Conservation (phyloP, 1,140 invertebrate genomes). For the Wasmannia auropunctata region DNA sequence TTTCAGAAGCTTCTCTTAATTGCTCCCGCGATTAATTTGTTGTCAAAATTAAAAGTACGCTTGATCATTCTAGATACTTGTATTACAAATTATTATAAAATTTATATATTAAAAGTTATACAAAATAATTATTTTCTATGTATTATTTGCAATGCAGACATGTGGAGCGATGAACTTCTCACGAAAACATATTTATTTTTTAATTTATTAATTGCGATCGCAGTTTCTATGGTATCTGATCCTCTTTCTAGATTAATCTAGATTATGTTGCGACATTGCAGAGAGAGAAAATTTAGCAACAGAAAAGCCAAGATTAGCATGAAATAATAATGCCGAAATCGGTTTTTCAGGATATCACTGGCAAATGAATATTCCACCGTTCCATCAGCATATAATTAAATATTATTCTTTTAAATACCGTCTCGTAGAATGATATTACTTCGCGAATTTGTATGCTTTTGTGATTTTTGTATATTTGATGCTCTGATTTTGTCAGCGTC, state of each 20-base stretch:
- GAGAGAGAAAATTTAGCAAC: not conserved
- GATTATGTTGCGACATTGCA: not conserved
- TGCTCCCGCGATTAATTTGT: not conserved
- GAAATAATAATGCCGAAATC: not conserved
- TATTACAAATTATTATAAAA: not conserved
- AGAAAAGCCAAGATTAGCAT: not conserved
- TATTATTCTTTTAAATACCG: slow-evolving; percentile 21
- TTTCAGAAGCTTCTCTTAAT: slow-evolving; percentile 3
- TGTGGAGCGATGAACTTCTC: not conserved
- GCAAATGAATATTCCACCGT: not conserved
- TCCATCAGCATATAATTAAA: slow-evolving; percentile 1
- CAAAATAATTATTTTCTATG: not conserved
- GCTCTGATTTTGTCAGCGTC: not conserved
- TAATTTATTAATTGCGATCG: not conserved
- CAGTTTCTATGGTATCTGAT: not conserved
- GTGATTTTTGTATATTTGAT: not conserved
- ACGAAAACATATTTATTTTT: not conserved
- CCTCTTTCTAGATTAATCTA: not conserved
- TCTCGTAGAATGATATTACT: not conserved
- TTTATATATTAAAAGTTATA: not conserved
- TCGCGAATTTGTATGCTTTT: not conserved
- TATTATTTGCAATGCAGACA: too few relatives aligned
- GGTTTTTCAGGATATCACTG: not conserved
- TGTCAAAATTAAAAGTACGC: not conserved
- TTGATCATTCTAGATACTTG: not conserved